phyloP scores from a whole-genome alignment of 1,140 invertebrate genomes.

The Rhagoletis pomonella region DNA sequence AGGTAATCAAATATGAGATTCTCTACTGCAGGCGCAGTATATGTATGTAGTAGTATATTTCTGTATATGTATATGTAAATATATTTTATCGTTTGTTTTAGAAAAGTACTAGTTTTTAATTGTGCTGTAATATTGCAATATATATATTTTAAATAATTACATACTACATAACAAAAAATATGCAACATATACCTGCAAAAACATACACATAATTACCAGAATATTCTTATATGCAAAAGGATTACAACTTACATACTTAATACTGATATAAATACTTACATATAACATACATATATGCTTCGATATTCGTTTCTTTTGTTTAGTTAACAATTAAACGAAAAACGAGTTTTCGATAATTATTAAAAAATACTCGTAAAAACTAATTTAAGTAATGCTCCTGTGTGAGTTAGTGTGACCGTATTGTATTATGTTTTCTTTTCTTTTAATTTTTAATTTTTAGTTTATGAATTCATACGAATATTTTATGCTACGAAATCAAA shows the following conservation, averaged over 20 bases:
- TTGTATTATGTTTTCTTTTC: constrained; percentile 43
- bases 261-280: background rate
- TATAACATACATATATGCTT: background rate
- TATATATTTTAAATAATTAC: background rate
- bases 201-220: background rate
- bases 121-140: constrained; percentile 46
- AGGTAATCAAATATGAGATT: constrained; percentile 7
- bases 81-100: background rate
- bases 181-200: constrained; percentile 20
- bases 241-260: constrained; percentile 7
- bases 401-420: constrained; percentile 49
- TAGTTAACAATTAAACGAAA: background rate
- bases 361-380: background rate
- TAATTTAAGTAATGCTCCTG: constrained; percentile 34
- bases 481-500: background rate
- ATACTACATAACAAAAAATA: constrained; percentile 13
- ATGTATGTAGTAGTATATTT: background rate
- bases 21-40: background rate
- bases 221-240: constrained; percentile 21
- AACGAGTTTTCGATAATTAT: background rate
- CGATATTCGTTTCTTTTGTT: background rate
- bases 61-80: constrained; percentile 10
- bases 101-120: constrained; percentile 36
- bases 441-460: constrained; percentile 19
- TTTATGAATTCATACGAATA: constrained; percentile 38